These are phyloP conservation scores for Heterodera schachtii DNA, from an alignment of 1,140 invertebrate genomes.

Conservation along the genomic window DNA sequence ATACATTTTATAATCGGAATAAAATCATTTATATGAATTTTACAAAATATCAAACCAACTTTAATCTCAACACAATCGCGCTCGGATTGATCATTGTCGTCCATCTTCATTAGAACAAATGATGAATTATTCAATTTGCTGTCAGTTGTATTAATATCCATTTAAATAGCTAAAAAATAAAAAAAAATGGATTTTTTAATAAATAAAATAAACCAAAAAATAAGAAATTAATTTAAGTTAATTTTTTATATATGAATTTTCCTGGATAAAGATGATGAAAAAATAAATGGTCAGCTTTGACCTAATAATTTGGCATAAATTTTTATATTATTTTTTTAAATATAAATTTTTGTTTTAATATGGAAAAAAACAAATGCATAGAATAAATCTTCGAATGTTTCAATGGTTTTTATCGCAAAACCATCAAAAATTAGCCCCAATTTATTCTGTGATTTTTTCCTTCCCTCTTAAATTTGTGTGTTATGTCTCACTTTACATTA, in stretches of 20 bases:
- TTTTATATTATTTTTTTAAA: too few species aligned
- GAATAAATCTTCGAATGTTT: too few species aligned
- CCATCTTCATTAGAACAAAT: neutral
- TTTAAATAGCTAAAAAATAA: neutral
- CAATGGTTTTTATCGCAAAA: neutral
- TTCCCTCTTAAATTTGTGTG: neutral
- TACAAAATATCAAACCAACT: neutral
- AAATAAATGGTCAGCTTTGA: too few species aligned
- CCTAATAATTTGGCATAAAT: too few species aligned
- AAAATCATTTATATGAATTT: neutral
- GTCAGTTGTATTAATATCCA: neutral
- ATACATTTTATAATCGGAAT: neutral
- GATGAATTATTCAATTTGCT: neutral
- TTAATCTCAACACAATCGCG: constrained; percentile 1
- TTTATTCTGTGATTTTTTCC: too few species aligned
- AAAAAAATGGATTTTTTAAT: too few species aligned
- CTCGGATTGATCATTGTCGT: neutral
- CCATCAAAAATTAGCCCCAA: neutral
- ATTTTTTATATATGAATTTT: too few species aligned
- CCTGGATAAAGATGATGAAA: too few species aligned
- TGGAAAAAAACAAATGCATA: too few species aligned
- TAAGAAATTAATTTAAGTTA: too few species aligned
- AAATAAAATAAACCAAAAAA: too few species aligned
- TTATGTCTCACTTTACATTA: neutral
- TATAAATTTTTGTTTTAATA: too few species aligned